phyloP scores from a whole-genome alignment of 2,888 invertebrate genomes.

The Mantis religiosa region DNA sequence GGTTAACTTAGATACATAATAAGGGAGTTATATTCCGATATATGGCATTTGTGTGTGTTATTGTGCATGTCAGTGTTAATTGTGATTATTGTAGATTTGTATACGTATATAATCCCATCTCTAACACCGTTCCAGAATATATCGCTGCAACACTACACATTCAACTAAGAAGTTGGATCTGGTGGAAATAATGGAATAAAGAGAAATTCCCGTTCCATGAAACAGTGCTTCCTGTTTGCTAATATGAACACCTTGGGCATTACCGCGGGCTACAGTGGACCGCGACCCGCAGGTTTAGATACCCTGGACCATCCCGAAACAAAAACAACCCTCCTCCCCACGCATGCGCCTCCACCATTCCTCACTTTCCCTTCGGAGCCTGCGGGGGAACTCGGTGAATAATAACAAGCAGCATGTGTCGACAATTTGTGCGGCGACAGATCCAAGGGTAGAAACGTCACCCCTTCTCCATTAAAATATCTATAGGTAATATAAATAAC shows the following conservation, averaged over 20 bases:
- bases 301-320: neutral
- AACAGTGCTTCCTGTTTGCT: neutral
- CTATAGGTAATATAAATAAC: constrained; percentile 9
- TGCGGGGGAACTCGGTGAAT: neutral
- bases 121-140: too few relatives aligned
- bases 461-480: constrained; percentile 1
- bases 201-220: neutral
- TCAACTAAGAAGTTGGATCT: too few relatives aligned
- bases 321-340: neutral
- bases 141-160: too few relatives aligned
- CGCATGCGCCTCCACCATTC: neutral
- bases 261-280: neutral
- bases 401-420: neutral
- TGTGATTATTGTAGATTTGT: too few relatives aligned
- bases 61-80: too few relatives aligned
- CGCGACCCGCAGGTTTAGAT: neutral
- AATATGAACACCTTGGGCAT: neutral
- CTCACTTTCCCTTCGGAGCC: neutral
- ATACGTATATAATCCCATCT: too few relatives aligned
- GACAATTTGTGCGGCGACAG: neutral
- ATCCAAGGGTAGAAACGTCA: neutral
- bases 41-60: too few relatives aligned
- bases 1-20: too few relatives aligned
- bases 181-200: neutral
- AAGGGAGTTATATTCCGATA: too few relatives aligned